Evolutionary conservation across 2,888 invertebrate species (phyloP).

Genomic region (Thyatira batis): DNA sequence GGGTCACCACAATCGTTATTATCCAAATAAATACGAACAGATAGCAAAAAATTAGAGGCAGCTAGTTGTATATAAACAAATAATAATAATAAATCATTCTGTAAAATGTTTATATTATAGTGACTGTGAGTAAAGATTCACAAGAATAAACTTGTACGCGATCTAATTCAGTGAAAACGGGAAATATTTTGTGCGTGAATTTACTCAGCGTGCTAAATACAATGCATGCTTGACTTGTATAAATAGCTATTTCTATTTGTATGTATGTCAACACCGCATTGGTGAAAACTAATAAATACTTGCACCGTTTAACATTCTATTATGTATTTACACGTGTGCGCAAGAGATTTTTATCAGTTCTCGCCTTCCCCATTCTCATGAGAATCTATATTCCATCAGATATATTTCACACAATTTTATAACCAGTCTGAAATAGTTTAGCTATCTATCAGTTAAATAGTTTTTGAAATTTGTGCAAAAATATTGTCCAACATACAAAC

Average conservation of each 20-base stretch:
- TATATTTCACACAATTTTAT: too few species aligned
- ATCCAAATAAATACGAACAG: neutral
- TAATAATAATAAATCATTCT: neutral
- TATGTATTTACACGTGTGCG: too few species aligned
- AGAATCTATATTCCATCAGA: too few species aligned
- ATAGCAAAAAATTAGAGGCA: too few species aligned
- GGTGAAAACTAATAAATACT: neutral
- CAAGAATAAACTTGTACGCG: constrained; percentile 10
- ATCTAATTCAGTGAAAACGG: constrained; percentile 33
- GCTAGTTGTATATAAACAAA: too few species aligned
- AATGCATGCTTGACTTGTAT: constrained; percentile 27
- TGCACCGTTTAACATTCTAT: neutral
- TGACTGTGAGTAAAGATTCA: neutral
- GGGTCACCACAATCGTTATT: too few species aligned
- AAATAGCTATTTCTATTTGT: constrained; percentile 24
- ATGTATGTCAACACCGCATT: constrained; percentile 20
- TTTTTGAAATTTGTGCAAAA: too few species aligned
- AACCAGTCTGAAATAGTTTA: too few species aligned
- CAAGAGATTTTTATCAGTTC: too few species aligned
- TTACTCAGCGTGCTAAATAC: constrained; percentile 34
- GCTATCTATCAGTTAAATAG: too few species aligned
- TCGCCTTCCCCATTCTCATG: too few species aligned
- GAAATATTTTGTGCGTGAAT: constrained; percentile 29
- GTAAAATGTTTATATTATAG: neutral
- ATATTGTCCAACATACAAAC: too few species aligned